phyloP scores from a whole-genome alignment of 23 tunicate species.

The Trididemnum miniatum region DNA sequence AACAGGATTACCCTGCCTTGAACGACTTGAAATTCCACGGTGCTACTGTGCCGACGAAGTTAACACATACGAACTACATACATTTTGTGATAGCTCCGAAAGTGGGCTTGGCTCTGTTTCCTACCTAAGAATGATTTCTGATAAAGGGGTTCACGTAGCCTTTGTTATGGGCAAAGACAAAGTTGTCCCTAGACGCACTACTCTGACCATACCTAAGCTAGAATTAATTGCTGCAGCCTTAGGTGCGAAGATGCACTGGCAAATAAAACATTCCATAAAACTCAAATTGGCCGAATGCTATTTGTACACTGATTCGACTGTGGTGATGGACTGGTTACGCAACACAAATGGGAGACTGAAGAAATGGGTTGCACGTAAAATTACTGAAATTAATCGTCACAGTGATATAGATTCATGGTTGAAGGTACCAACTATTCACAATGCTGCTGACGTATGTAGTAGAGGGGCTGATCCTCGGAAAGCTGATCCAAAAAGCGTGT shows the following conservation, averaged over 20 bases:
- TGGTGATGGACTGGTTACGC: background rate
- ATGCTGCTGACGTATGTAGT: constrained; percentile 14
- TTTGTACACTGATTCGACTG: constrained; percentile 22
- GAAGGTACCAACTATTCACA: background rate
- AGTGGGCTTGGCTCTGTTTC: constrained; percentile 2
- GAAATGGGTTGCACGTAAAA: constrained; percentile 13
- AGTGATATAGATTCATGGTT: background rate
- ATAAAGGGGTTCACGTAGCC: background rate
- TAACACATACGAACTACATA: background rate
- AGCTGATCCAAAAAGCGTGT: constrained; percentile 3
- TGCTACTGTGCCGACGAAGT: background rate
- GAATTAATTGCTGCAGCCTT: constrained; percentile 8
- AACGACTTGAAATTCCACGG: background rate
- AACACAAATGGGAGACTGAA: background rate
- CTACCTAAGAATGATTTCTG: background rate
- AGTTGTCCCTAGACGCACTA: constrained; percentile 2
- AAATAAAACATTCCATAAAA: background rate
- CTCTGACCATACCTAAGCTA: constrained; percentile 3
- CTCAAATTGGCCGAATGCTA: background rate
- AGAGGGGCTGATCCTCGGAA: constrained; percentile 4
- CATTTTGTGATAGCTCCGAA: constrained; percentile 11
- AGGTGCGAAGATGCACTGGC: constrained; percentile 6
- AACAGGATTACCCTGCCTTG: constrained; percentile 2
- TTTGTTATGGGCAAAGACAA: constrained; percentile 27
- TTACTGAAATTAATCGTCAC: constrained; percentile 13